Base-by-base conservation (phyloP, 2,888 invertebrate species). In the Amiota minor region DNA sequence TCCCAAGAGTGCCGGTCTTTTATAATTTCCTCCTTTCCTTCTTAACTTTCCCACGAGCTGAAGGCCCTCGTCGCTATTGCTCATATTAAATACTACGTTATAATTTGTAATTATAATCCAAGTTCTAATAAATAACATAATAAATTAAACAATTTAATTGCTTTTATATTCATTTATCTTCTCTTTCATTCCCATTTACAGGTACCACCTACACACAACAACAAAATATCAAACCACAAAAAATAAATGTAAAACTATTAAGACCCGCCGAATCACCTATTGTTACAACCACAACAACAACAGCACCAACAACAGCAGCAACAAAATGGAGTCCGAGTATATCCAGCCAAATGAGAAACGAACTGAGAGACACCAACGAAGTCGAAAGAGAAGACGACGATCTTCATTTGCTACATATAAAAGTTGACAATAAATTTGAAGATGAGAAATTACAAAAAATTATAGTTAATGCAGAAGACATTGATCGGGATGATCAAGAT, bases 141-240 rank as follows among this genome's bases (percentile, higher is more conserved):
- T n/a, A n/a, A n/a, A n/a, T n/a, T n/a, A n/a, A n/a, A n/a, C n/a
- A n/a, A n/a, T n/a, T n/a, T n/a, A n/a, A n/a, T n/a, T n/a, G n/a
- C n/a, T n/a, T n/a, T n/a, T n/a, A n/a, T 65, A 2, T 16, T 16
- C 47, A 47, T 47, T 9, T 12, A 2, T 45, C 11, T 65, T 47
- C 16, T 16, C 18, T 10, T 45, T n/a, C 45, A 9, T 46, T 16
- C 12, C 35, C 45, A 47, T 67, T 53, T 81, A 0, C 81, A 89
- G 89, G 89, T 81, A 86, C 88, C 86, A 82, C 81, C 81, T 84
- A 82, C 73, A 86, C 87, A 78, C 85, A 86, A 77, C 87, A 84
- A 80, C 88, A 88, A 77, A 88, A 87, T 82, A 88, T 89, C 84
- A 85, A 72, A 74, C 72, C 71, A 65, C 77, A 76, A 73, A 76